A percentile compares a stretch with the other conserved stretches of the same genome.
phyloP scores from a whole-genome alignment of 2,888 invertebrate species.

The Tridacna crocea region DNA sequence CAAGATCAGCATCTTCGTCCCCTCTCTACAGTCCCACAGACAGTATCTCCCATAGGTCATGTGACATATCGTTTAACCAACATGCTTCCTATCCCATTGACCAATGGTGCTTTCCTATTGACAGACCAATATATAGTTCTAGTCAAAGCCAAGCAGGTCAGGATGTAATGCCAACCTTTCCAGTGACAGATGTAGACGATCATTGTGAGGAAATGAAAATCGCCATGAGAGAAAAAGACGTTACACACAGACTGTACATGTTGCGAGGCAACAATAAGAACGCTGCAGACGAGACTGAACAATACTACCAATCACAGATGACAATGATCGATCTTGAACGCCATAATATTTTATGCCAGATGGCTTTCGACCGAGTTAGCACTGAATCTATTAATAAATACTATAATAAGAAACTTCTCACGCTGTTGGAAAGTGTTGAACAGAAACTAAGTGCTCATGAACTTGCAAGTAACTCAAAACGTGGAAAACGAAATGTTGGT shows the following conservation, averaged over 20 bases:
- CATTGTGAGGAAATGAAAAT: constrained; percentile 55
- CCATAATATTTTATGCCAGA: constrained; percentile 58
- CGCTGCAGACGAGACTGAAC: constrained; percentile 43
- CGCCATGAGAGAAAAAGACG: constrained; percentile 53
- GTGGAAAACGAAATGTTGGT: constrained; percentile 6
- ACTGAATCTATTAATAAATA: constrained; percentile 54
- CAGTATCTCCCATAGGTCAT: background rate
- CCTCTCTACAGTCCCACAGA: background rate
- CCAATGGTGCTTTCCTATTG: background rate
- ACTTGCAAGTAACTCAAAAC: constrained; percentile 26
- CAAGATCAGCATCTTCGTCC: background rate
- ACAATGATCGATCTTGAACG: constrained; percentile 59
- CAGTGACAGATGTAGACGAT: background rate
- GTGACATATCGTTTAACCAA: background rate
- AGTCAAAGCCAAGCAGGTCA: background rate
- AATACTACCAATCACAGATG: constrained; percentile 59
- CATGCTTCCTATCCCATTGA: background rate
- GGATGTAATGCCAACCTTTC: background rate
- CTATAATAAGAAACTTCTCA: constrained; percentile 54
- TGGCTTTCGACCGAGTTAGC: constrained; percentile 48
- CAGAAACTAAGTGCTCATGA: constrained; percentile 44
- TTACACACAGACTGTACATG: constrained; percentile 47
- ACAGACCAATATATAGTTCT: background rate
- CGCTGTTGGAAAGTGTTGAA: constrained; percentile 54
- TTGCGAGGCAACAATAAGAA: constrained; percentile 31